A percentile compares a stretch with the other conserved stretches of the same genome.
Evolutionary conservation across 2,797 vertebrate species (phyloP).

Genomic region (Myripristis murdjan): DNA sequence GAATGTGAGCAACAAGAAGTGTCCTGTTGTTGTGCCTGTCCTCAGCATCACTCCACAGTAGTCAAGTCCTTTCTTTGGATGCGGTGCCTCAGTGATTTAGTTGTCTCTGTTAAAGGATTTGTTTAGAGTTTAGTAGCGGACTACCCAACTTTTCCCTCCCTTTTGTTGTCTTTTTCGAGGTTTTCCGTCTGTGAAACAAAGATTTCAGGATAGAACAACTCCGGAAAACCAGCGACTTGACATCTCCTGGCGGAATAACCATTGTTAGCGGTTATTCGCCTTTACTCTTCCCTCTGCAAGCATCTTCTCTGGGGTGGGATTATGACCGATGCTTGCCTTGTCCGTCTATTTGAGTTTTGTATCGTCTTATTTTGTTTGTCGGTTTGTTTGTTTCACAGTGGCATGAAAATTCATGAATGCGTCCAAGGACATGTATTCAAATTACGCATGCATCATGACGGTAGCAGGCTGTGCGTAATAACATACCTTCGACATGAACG

Average conservation of each 20-base stretch:
- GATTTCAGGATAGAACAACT: constrained; percentile 78
- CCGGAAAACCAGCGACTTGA: constrained; percentile 73
- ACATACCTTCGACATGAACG: constrained; percentile 52
- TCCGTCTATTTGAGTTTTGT: constrained; percentile 63
- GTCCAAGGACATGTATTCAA: constrained; percentile 75
- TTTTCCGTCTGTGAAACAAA: constrained; percentile 74
- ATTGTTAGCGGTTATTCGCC: constrained; percentile 77
- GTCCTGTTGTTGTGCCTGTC: constrained; percentile 72
- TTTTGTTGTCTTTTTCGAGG: constrained; percentile 66
- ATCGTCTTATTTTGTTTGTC: constrained; percentile 70
- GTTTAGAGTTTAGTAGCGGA: constrained; percentile 65
- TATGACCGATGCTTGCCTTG: constrained; percentile 76
- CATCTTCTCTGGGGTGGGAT: constrained; percentile 83
- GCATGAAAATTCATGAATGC: constrained; percentile 74
- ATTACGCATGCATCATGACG: constrained; percentile 81
- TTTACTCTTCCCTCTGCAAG: constrained; percentile 55
- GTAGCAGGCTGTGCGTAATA: constrained; percentile 76
- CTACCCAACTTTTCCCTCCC: constrained; percentile 72
- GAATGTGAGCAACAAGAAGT: constrained; percentile 87
- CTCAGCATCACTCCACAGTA: constrained; percentile 63
- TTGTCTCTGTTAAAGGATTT: constrained; percentile 64
- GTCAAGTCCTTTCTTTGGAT: constrained; percentile 68
- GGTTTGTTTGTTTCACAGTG: constrained; percentile 69
- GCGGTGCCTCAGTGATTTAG: constrained; percentile 56
- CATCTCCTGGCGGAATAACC: constrained; percentile 78